Evolutionary conservation across 2,888 invertebrate species (phyloP), one percentile per base, ranked within the genome.

Genomic region (Timandra comae): DNA sequence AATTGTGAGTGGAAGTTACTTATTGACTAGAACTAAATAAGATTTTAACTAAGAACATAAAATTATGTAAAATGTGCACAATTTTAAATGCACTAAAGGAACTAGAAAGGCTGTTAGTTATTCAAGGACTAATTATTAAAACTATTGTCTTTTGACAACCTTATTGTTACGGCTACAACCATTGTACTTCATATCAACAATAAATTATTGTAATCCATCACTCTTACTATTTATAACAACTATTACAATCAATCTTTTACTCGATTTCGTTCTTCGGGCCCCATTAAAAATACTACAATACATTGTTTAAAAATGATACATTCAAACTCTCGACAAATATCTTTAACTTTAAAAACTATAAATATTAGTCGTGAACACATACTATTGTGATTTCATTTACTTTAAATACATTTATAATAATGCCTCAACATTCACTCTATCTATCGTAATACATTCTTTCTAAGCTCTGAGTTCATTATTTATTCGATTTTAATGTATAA

Each of bases 1-100:
- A 56, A 53, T n/a, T 40, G 30, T 29, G 46, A 49, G 59, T 69
- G 77, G 75, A 78, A 78, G 76, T 62, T 61, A 56, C 52, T 56
- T 49, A 45, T 60, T 80, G 80, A 81, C 81, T 81, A 81, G 81
- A 81, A 69, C 65, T 74, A 69, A 63, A 52, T 51, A 40, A 53
- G 51, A 56, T 63, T 65, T 56, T 5, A 3, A 16, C 37, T 44
- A 63, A 64, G 55, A 61, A 63, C 50, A 58, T 42, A 56, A 38
- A n/a, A 48, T 48, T 46, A 27, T 30, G 38, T 38, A 46, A 52
- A 38, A 41, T 30, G 40, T 33, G 38, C 39, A 46, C 33, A 27
- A 38, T 30, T n/a, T 51, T 76, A 79, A 79, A 79, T 80, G 79
- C 79, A 66, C 38, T 33, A 50, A 64, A 74, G 77, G 74, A 79